Conservation (phyloP, 1,140 invertebrate genomes). For the Drosophila asahinai region DNA sequence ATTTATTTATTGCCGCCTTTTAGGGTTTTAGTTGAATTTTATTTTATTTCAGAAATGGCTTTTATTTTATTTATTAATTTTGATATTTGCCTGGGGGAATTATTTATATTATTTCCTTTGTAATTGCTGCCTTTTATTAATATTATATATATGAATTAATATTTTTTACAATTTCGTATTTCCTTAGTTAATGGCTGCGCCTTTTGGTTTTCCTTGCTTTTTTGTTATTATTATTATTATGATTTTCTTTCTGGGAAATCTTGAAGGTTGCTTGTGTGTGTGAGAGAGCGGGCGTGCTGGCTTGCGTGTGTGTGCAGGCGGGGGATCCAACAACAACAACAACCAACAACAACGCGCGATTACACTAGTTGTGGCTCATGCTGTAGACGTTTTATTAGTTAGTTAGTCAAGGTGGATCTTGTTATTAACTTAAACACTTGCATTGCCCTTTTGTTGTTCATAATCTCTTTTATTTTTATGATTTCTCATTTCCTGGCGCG, state of each 20-base stretch:
- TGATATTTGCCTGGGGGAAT: neutral
- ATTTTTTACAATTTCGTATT: neutral
- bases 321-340: constrained; percentile 30
- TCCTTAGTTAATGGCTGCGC: constrained; percentile 27
- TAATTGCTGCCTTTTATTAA: constrained; percentile 34
- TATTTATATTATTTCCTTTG: neutral
- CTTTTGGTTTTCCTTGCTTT: constrained; percentile 7
- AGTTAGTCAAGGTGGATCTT: neutral
- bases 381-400: constrained; percentile 8
- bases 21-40: neutral
- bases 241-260: neutral
- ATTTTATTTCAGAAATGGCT: neutral
- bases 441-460: constrained; percentile 20
- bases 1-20: neutral
- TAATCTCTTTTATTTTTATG: constrained; percentile 34
- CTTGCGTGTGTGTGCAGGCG: constrained; percentile 25
- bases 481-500: constrained; percentile 52
- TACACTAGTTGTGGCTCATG: constrained; percentile 36
- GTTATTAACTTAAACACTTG: constrained; percentile 21
- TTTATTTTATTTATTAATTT: neutral
- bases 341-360: constrained; percentile 29
- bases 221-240: constrained; percentile 13
- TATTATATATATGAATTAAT: neutral
- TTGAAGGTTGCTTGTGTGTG: constrained; percentile 17
- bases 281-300: constrained; percentile 10